Evolutionary conservation across 2,113 vertebrate species (phyloP), one percentile per base, ranked within the genome.

Genomic region (Chrysemys picta): DNA sequence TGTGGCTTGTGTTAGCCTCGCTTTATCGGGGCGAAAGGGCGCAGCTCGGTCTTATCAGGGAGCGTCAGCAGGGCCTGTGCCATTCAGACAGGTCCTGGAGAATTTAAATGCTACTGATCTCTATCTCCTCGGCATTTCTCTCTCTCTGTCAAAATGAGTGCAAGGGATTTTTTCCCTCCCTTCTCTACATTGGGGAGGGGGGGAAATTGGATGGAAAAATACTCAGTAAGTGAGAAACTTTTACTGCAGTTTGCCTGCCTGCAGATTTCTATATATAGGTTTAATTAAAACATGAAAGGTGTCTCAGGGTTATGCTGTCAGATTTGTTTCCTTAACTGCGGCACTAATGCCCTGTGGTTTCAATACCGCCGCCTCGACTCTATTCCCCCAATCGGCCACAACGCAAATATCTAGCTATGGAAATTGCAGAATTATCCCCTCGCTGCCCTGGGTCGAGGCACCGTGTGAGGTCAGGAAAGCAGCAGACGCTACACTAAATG

Each of bases 261-360:
- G 93, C 79, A 85, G 92, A 83, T 96, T 72, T 93, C 96, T 97
- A 97, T 96, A 97, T 97, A 96, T 97, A 97, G 96, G 95, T 92
- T 97, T 95, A 97, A 97, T 97, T 97, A 97, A 96, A 94, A 93
- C 93, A 94, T 84, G 91, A 96, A 95, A 96, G 85, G 88, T 88
- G 86, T 89, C 85, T 95, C 87, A 95, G 96, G 96, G 96, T 97
- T 96, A 97, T 79, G 92, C 93, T 89, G 93, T 57, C 87, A 96
- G 96, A 87, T 96, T 96, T 96, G 93, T 96, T 97, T 97, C 97
- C 95, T 97, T 59, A 89, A 85, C 80, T 75, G 65, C 85, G 85
- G 84, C 96, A 86, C 94, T 93, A 91, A 89, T 87, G 94, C 96
- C 97, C 97, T 27, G 94, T 3, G 4, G 96, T 95, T 97, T 89